phyloP scores from a whole-genome alignment of 2,797 vertebrate genomes.

The Chiroxiphia lanceolata region DNA sequence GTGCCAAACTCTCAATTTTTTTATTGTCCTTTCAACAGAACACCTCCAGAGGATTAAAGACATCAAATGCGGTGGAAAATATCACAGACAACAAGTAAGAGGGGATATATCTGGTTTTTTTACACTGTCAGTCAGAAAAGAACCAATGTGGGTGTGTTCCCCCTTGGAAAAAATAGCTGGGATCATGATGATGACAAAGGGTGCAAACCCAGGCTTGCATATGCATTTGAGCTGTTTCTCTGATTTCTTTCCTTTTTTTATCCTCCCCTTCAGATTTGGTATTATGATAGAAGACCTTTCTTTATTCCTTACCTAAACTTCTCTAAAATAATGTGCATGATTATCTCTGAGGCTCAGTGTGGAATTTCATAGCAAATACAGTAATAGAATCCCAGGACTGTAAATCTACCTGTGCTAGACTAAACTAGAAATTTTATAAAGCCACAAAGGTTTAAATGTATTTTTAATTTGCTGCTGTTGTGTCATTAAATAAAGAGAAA shows the following conservation, averaged over 20 bases:
- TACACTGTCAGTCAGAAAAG: not conserved
- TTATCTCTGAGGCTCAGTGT: not conserved
- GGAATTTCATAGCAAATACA: not conserved
- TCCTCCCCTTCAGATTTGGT: not conserved
- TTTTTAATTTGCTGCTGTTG: not conserved
- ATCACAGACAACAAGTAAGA: constrained; percentile 84
- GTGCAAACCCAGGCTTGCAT: not conserved
- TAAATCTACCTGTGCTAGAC: not conserved
- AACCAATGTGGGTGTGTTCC: not conserved
- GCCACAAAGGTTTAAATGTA: not conserved
- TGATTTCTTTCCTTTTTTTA: not conserved
- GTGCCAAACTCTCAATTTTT: not conserved
- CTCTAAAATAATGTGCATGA: not conserved
- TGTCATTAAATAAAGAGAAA: not conserved
- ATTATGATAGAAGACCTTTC: not conserved
- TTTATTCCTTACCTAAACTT: not conserved
- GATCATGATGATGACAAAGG: not conserved
- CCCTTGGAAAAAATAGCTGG: not conserved
- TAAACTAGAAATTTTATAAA: not conserved
- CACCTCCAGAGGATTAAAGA: constrained; percentile 82
- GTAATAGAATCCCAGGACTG: not conserved
- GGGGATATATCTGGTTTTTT: not conserved
- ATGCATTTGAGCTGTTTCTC: not conserved
- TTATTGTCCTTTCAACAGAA: constrained; percentile 72
- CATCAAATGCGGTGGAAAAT: constrained; percentile 74